Evolutionary conservation across 1,140 invertebrate species (phyloP).

Genomic region (Drosophila kepulauana): DNA sequence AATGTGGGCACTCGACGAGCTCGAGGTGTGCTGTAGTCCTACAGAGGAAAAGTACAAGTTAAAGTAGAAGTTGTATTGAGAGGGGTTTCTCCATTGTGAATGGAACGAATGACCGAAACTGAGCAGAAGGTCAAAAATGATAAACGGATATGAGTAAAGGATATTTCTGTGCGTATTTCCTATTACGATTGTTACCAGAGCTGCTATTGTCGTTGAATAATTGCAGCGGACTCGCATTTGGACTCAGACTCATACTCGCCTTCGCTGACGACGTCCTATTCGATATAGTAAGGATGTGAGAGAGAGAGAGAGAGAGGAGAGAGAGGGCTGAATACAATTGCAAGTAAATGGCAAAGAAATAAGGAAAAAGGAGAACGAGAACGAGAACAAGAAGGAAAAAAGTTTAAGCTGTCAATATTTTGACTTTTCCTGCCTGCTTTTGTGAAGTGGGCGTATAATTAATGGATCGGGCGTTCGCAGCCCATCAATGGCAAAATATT

Average conservation of each 20-base stretch:
- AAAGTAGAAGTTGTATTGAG: constrained; percentile 5
- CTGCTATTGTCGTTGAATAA: constrained; percentile 73
- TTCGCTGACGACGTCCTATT: neutral
- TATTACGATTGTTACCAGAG: constrained; percentile 56
- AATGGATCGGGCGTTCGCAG: constrained; percentile 66
- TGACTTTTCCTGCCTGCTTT: constrained; percentile 78
- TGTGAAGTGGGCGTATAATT: constrained; percentile 84
- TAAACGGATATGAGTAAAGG: constrained; percentile 83
- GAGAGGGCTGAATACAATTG: constrained; percentile 56
- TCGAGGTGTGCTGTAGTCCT: constrained; percentile 18
- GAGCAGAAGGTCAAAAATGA: constrained; percentile 84
- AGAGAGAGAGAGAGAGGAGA: neutral
- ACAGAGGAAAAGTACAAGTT: neutral
- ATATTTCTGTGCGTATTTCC: constrained; percentile 58
- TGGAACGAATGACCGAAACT: constrained; percentile 40
- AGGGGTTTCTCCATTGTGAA: constrained; percentile 41
- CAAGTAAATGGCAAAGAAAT: constrained; percentile 24
- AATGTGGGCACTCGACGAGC: constrained; percentile 44
- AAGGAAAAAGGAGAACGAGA: constrained; percentile 15
- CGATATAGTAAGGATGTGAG: neutral
- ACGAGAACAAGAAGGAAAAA: constrained; percentile 30
- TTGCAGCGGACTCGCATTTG: constrained; percentile 57
- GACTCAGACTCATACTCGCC: neutral
- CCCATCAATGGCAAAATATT: constrained; percentile 73
- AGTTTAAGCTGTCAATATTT: constrained; percentile 84